Conservation (phyloP, 2,888 invertebrate species). For the Halocaridina rubra region DNA sequence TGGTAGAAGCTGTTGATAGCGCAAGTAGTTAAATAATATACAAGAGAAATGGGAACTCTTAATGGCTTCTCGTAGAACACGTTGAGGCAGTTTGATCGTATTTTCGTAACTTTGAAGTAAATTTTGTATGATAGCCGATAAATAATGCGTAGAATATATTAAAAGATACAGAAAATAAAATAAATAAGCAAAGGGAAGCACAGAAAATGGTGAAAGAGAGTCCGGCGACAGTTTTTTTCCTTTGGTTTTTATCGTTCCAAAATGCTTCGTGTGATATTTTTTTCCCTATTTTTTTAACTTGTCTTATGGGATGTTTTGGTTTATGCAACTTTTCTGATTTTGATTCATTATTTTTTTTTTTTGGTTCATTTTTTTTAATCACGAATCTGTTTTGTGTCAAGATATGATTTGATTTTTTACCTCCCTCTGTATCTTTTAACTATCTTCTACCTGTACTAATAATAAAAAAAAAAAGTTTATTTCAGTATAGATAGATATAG, state of each 20-base stretch:
- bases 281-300: neutral
- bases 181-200: neutral
- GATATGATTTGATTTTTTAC: conserved; percentile 6
- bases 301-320: neutral
- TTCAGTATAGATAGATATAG: too few relatives aligned
- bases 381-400: neutral
- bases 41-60: conserved; percentile 2
- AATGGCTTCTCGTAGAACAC: neutral
- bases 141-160: conserved; percentile 17
- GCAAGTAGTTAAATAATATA: neutral
- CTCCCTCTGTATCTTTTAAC: conserved; percentile 41
- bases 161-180: conserved; percentile 35
- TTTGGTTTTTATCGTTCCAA: neutral
- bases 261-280: neutral
- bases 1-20: too few relatives aligned
- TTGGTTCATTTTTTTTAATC: neutral
- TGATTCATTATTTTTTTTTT: neutral
- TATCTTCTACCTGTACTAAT: conserved; percentile 15
- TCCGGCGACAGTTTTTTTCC: neutral
- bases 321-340: too few relatives aligned
- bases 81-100: neutral
- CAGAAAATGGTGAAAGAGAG: neutral
- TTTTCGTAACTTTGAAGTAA: neutral
- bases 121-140: neutral
- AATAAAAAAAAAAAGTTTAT: too few relatives aligned